Conservation (phyloP, 2,888 invertebrate species). For the Sipha maydis region DNA sequence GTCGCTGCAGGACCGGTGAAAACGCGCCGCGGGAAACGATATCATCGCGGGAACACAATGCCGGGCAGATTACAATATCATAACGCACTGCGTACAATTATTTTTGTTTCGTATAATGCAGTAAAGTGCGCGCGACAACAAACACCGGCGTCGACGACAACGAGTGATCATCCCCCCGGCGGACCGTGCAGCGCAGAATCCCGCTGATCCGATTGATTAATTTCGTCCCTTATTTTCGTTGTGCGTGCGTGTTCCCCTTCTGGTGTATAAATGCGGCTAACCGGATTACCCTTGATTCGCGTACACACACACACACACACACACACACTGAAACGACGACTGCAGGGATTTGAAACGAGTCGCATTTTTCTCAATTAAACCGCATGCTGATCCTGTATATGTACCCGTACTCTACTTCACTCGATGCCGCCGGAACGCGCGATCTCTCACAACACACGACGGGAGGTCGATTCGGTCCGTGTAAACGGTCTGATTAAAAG, state of each 20-base stretch:
- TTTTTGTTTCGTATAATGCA: no score
- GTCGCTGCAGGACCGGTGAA: no score
- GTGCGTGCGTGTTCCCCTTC: conserved; percentile 6
- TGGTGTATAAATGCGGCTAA: conserved; percentile 42
- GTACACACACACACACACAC: no score
- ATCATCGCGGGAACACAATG: background rate
- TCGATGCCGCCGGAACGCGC: background rate
- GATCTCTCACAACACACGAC: conserved; percentile 49
- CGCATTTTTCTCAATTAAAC: conserved; percentile 60
- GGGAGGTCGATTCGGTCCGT: conserved; percentile 42
- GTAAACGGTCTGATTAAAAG: conserved; percentile 60
- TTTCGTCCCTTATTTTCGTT: conserved; percentile 54
- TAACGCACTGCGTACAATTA: background rate
- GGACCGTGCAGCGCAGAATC: background rate
- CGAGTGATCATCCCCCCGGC: conserved; percentile 7
- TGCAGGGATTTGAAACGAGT: conserved; percentile 41
- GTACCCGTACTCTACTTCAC: background rate
- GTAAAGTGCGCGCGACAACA: background rate
- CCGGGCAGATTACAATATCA: background rate
- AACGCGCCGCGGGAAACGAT: conserved; percentile 18
- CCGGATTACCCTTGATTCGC: conserved; percentile 48
- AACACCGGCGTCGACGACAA: background rate
- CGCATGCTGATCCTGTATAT: background rate
- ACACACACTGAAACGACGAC: background rate
- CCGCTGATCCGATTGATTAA: conserved; percentile 62